Base-by-base conservation (phyloP, 2,113 vertebrate genomes). In the Carettochelys insculpta region DNA sequence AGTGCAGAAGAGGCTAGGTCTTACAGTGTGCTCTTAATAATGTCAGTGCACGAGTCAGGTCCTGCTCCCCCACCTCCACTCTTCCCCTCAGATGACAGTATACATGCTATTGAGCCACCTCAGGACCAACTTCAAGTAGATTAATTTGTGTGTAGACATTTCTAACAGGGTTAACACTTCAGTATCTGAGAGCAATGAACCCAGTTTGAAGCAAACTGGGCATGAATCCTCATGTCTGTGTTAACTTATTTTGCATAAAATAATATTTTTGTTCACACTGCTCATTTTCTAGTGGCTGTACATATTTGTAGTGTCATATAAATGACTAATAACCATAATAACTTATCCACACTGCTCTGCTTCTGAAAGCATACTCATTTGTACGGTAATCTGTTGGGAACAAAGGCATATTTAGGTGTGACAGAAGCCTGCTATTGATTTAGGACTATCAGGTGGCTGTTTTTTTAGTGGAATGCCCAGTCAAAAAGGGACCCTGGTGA, bases 341-440 rank as follows among this genome's bases (percentile, higher is more conserved):
- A 83, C 73, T 90, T 85, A 41, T 53, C 71, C 80, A 79, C 82
- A 91, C 43, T 52, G 79, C 6, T 79, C 65, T 87, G 80, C 84
- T 95, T 86, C 84, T 47, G 41, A 24, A 79, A 82, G 93, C 81
- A 91, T 19, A 90, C 47, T 92, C 92, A 93, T 38, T 51, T 47
- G 73, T 93, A 88, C 91, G 85, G 38, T 58, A 81, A 56, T 54
- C 47, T 41, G 50, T 77, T 77, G 14, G 38, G 86, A 88, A 79
- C 90, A 89, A 65, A 19, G 34, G 58, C 58, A 65, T n/a, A 65
- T n/a, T 65, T 65, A 65, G 58, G 58, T 34, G 7, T 65, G 58
- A 65, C 58, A 65, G 31, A 65, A 65, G 34, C 34, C 34, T 65
- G 58, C 31, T 65, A n/a, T n/a, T n/a, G n/a, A n/a, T n/a, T n/a